Percentiles rank a stretch among this genome's conserved stretches.
phyloP scores from a whole-genome alignment of 2,113 vertebrate genomes.

The Deroptyus accipitrinus region DNA sequence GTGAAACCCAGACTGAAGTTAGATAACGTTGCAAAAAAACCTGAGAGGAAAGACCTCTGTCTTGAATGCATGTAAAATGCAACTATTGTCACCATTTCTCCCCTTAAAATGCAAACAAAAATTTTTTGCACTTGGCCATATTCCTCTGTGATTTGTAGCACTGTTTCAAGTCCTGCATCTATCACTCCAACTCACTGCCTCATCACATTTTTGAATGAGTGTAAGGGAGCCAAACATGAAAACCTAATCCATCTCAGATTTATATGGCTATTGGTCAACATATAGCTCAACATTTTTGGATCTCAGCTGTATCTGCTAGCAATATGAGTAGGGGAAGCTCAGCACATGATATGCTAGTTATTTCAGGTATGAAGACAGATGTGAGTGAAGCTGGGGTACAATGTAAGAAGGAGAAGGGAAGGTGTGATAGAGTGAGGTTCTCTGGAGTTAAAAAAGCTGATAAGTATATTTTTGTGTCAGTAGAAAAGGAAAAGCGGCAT shows the following conservation, averaged over 20 bases:
- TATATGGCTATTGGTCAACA: not conserved
- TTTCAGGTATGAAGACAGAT: not conserved
- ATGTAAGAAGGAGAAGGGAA: not conserved
- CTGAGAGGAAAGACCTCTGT: not conserved
- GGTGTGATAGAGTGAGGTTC: not conserved
- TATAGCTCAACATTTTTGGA: not conserved
- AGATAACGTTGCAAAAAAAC: not conserved
- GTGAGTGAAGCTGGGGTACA: not conserved
- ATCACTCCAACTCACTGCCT: not conserved
- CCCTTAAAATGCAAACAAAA: not conserved
- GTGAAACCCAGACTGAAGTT: not conserved
- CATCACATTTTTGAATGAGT: not conserved
- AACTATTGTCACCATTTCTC: not conserved
- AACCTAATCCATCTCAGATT: not conserved
- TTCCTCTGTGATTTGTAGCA: not conserved
- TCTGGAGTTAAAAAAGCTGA: not conserved
- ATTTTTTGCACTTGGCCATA: not conserved
- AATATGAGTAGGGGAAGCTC: not conserved
- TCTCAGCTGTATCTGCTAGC: not conserved
- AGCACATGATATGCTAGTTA: rapidly evolving
- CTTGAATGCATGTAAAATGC: not conserved
- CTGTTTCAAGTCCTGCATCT: not conserved
- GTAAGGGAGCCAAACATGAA: not conserved
- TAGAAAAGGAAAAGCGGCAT: not conserved
- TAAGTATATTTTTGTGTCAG: not conserved